phyloP scores from a whole-genome alignment of 1,140 invertebrate species.

The Sesamia nonagrioides region DNA sequence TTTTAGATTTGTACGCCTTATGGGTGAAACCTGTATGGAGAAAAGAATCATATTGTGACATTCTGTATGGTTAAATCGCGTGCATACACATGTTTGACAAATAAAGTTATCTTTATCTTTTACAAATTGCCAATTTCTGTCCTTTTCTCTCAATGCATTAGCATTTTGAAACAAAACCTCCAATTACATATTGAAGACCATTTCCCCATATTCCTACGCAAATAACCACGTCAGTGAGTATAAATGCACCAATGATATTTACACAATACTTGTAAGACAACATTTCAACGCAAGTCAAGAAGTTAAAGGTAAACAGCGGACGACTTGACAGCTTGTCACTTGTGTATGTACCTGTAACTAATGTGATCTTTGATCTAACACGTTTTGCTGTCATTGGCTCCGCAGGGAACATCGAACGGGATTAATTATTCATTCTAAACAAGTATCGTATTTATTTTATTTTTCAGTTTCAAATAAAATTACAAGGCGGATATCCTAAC shows the following conservation, averaged over 20 bases:
- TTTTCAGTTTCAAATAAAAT: not conserved
- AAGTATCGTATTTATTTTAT: not conserved
- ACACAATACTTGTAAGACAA: not conserved
- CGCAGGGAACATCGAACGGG: not conserved
- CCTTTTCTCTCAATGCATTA: not conserved
- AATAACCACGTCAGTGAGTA: not conserved
- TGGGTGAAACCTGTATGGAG: no score
- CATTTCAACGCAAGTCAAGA: not conserved
- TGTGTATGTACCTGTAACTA: conserved; percentile 2
- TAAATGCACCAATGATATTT: conserved; percentile 8
- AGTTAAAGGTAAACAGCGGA: conserved; percentile 1
- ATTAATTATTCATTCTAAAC: conserved; percentile 6
- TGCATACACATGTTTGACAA: no score
- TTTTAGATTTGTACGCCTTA: no score
- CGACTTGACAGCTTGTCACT: conserved; percentile 32
- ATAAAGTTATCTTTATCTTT: no score
- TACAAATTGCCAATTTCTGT: not conserved
- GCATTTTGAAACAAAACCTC: not conserved
- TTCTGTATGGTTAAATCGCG: no score
- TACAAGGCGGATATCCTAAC: no score
- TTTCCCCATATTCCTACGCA: not conserved
- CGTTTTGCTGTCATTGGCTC: not conserved
- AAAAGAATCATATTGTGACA: no score
- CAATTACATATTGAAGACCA: not conserved
- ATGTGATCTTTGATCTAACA: conserved; percentile 30